Evolutionary conservation across 2,797 vertebrate genomes (phyloP).

Genomic region (Scleropages formosus): DNA sequence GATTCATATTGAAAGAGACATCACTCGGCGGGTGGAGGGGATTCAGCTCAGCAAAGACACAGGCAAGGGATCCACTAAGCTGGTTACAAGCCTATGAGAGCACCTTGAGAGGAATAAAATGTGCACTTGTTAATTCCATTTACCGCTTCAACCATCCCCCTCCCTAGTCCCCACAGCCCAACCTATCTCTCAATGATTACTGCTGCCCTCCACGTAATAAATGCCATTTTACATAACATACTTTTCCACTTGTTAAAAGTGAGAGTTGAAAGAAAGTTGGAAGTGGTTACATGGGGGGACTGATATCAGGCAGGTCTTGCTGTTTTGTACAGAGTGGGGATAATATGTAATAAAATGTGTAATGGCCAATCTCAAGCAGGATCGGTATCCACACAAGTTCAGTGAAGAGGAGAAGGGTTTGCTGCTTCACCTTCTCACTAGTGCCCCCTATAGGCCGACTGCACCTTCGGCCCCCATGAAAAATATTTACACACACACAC

Average conservation of each 20-base stretch:
- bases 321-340: background rate
- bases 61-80: slow-evolving; percentile 67
- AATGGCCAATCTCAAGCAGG: background rate
- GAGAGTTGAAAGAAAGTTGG: slow-evolving; percentile 38
- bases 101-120: slow-evolving; percentile 71
- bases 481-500: too few relatives aligned
- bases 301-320: background rate
- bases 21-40: slow-evolving; percentile 50
- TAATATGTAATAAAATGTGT: too few relatives aligned
- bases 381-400: background rate
- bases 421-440: background rate
- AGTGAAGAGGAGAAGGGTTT: too few relatives aligned
- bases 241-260: slow-evolving; percentile 59
- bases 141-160: slow-evolving; percentile 42
- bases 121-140: slow-evolving; percentile 71
- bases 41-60: slow-evolving; percentile 51
- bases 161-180: slow-evolving; percentile 49
- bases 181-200: slow-evolving; percentile 52
- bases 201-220: slow-evolving; percentile 64
- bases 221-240: slow-evolving; percentile 67
- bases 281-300: too few relatives aligned
- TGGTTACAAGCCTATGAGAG: slow-evolving; percentile 68
- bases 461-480: too few relatives aligned
- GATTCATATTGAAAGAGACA: slow-evolving; percentile 71
- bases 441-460: background rate